A percentile compares a stretch with the other conserved stretches of the same genome.
Conservation (phyloP, 2,797 vertebrate species). For the Florisuga fusca region DNA sequence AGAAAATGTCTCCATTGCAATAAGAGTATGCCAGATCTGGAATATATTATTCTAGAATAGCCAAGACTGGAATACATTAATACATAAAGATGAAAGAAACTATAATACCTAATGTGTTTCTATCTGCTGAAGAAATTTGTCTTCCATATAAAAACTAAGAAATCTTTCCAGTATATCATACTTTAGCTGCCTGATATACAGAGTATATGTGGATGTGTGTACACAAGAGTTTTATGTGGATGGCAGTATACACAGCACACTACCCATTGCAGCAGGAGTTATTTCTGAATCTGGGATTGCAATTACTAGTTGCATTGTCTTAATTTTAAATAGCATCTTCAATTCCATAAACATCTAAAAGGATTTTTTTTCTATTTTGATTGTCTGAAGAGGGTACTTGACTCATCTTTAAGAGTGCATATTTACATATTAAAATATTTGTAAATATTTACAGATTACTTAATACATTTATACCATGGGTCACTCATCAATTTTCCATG, state of each 20-base stretch:
- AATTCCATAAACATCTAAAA: neutral
- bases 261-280: neutral
- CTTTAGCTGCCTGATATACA: neutral
- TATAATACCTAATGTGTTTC: neutral
- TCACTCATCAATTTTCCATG: neutral
- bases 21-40: neutral
- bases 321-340: neutral
- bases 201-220: too few species aligned
- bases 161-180: neutral
- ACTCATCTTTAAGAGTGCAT: neutral
- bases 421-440: neutral
- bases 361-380: neutral
- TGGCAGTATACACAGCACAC: neutral
- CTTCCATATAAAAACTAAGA: neutral
- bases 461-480: neutral
- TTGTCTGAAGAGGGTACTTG: neutral
- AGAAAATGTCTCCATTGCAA: slow-evolving; percentile 11
- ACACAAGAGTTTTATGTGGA: fast-evolving
- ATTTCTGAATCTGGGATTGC: neutral
- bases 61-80: neutral
- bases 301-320: neutral
- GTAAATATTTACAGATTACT: too few species aligned
- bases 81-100: slow-evolving; percentile 25
- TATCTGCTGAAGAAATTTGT: neutral
- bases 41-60: slow-evolving; percentile 45